Evolutionary conservation across 2,888 invertebrate genomes (phyloP), one percentile per base, ranked within the genome.

Genomic region (Pristionchus maxplancki): DNA sequence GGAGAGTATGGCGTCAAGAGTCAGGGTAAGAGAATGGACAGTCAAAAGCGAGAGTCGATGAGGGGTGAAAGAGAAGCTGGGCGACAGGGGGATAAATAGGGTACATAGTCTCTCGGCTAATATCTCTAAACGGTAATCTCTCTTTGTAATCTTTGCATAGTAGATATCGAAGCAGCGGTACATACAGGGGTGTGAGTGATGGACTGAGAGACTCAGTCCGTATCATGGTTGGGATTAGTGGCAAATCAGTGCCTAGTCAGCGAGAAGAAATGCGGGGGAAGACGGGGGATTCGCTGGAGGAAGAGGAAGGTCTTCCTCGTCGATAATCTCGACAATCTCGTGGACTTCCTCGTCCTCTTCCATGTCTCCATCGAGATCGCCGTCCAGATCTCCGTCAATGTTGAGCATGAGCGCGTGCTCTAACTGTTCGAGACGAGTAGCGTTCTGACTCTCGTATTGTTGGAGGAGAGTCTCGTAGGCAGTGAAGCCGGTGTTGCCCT

Each of bases 361-460:
- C 44, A 9, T 11, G 8, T 44, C 44, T 44, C 58, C 58, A 2
- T 58, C 58, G 24, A n/a, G 24, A 20, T 50, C 62, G 13, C 28
- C 67, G 24, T 71, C 71, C 17, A 71, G 37, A 34, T 71, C n/a
- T n/a, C n/a, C n/a, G n/a, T n/a, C 71, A 20, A 37, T 71, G 71
- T 71, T 71, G 71, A 71, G 71, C 17, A 20, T 71, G 71, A 71
- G 71, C 20, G 71, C 71, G 31, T 64, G 31, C 64, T 64, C 64
- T 11, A 64, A 11, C 31, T 64, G 64, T 11, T 64, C 64, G 64
- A 64, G 31, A 31, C 64, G 64, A 31, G 31, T 31, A 3, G 64
- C 28, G 17, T 71, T 71, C 37, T 24, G 17, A 0, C 4, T 24
- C 9, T 71, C 71, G 24, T 71, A 71, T 37, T 71, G 37, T 9